These are phyloP conservation scores for Kuschelorhynchus macadamiae DNA, from an alignment of 2,888 invertebrate genomes.

Conservation along the genomic window DNA sequence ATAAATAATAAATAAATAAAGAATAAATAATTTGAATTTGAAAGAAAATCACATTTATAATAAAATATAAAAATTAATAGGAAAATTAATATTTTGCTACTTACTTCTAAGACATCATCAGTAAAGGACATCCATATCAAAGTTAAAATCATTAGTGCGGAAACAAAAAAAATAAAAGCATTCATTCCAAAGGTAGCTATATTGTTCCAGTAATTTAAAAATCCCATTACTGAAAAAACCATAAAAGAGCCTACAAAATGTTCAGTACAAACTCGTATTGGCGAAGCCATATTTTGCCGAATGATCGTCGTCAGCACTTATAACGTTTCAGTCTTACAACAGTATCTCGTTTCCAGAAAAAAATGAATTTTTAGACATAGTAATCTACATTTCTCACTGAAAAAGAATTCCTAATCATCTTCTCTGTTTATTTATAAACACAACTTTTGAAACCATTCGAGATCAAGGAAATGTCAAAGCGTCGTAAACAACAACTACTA, in stretches of 20 bases:
- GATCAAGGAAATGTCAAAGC: no score
- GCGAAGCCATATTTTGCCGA: slow-evolving; percentile 26
- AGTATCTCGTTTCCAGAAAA: slow-evolving; percentile 8
- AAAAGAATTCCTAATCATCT: slow-evolving; percentile 1
- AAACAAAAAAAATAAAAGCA: slow-evolving; percentile 44
- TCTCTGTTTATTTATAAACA: slow-evolving; percentile 12
- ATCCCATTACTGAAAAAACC: slow-evolving; percentile 51
- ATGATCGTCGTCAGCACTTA: slow-evolving; percentile 4
- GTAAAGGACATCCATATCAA: slow-evolving; percentile 44
- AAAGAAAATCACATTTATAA: background rate
- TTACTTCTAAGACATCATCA: slow-evolving; percentile 35
- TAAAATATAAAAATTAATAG: background rate
- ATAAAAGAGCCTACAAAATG: slow-evolving; percentile 48
- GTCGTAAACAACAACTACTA: no score
- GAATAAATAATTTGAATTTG: no score
- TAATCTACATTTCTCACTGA: slow-evolving; percentile 23
- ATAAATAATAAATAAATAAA: no score
- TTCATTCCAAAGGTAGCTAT: slow-evolving; percentile 48
- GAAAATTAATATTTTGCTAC: background rate
- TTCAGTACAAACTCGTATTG: slow-evolving; percentile 31
- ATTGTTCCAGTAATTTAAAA: slow-evolving; percentile 52
- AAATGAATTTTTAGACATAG: slow-evolving; percentile 10
- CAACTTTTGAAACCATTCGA: slow-evolving; percentile 17
- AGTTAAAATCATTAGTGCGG: slow-evolving; percentile 33
- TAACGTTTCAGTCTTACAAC: slow-evolving; percentile 12